These are phyloP conservation scores for Megaceryle alcyon DNA, from an alignment of 2,797 vertebrate genomes.

Conservation along the genomic window DNA sequence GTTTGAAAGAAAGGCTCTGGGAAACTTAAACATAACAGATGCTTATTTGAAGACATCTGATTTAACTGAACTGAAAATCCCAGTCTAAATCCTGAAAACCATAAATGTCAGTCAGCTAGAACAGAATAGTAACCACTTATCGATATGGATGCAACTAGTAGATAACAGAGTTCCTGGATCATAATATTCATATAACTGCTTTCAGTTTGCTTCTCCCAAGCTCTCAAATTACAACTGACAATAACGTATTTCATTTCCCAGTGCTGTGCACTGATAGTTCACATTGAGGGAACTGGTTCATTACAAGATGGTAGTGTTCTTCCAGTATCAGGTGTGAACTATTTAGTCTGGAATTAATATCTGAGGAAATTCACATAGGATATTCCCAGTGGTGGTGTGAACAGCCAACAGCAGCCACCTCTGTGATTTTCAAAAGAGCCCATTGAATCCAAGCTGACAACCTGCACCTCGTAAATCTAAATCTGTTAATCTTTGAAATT, in stretches of 20 bases:
- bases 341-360: not conserved
- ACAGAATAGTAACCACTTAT: slow-evolving; percentile 56
- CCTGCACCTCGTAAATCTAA: not conserved
- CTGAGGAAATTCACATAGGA: not conserved
- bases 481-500: not conserved
- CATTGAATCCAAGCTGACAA: not conserved
- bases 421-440: not conserved
- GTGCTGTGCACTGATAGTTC: not conserved
- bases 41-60: slow-evolving; percentile 66
- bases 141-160: slow-evolving; percentile 43
- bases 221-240: not conserved
- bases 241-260: not conserved
- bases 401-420: not conserved
- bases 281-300: not conserved
- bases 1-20: slow-evolving; percentile 60
- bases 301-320: not conserved
- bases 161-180: slow-evolving; percentile 40
- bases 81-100: slow-evolving; percentile 43
- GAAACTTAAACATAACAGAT: slow-evolving; percentile 68
- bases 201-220: not conserved
- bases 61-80: slow-evolving; percentile 59
- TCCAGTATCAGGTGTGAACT: not conserved
- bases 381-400: accelerated
- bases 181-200: slow-evolving; percentile 17
- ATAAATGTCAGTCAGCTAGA: slow-evolving; percentile 62